Conservation (phyloP, 2,113 vertebrate genomes). For the Greenwoodochromis staneri region DNA sequence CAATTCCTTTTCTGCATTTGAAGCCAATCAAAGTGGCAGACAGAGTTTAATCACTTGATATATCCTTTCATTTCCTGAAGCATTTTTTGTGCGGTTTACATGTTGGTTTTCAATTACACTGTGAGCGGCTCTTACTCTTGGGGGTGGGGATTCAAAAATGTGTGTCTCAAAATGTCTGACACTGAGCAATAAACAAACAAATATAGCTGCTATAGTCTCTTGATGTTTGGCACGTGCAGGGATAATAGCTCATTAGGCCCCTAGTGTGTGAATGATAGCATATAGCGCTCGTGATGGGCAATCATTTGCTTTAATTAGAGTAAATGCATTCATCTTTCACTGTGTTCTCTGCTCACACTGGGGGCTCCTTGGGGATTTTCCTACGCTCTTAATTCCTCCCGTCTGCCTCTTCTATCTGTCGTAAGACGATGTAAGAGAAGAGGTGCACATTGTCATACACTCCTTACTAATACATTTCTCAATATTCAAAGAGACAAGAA, state of each 20-base stretch:
- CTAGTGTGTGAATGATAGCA: neutral
- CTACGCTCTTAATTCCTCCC: conserved; percentile 32
- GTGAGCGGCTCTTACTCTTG: neutral
- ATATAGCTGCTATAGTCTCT: neutral
- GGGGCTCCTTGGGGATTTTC: conserved; percentile 35
- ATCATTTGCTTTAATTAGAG: conserved; percentile 52
- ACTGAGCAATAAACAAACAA: conserved; percentile 8
- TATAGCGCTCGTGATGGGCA: conserved; percentile 26
- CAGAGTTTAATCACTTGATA: neutral
- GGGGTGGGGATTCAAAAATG: neutral
- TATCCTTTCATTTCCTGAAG: neutral
- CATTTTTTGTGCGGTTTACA: neutral
- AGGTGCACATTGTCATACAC: conserved; percentile 40
- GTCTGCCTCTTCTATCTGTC: conserved; percentile 32
- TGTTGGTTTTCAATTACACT: conserved; percentile 14
- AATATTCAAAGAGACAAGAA: neutral
- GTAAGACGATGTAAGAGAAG: conserved; percentile 64
- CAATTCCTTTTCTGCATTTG: conserved; percentile 53
- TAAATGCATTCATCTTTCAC: conserved; percentile 44
- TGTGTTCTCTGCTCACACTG: conserved; percentile 22
- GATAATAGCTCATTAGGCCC: conserved; percentile 37
- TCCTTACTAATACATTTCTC: neutral
- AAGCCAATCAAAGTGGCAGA: conserved; percentile 29
- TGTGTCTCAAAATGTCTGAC: neutral
- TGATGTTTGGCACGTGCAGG: neutral